Evolutionary conservation across 2,888 invertebrate species (phyloP).

Genomic region (Ennomos fuscantarius): DNA sequence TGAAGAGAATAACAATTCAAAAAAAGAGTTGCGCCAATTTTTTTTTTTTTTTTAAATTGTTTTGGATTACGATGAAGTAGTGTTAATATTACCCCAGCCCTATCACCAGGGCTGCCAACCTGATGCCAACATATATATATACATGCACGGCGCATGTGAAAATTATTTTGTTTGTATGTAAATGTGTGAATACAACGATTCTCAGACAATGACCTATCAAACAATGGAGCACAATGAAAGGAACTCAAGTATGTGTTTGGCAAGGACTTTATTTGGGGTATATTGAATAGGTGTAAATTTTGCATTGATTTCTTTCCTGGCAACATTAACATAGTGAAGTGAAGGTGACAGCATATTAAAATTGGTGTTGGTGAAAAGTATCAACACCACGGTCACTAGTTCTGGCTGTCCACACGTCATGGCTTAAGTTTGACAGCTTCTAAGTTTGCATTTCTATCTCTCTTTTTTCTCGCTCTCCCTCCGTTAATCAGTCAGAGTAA

Average conservation of each 20-base stretch:
- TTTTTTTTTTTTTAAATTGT: too few relatives aligned
- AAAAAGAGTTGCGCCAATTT: too few relatives aligned
- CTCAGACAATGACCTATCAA: constrained; percentile 66
- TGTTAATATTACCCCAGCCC: neutral
- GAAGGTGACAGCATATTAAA: too few relatives aligned
- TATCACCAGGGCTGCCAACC: constrained; percentile 13
- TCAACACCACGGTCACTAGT: too few relatives aligned
- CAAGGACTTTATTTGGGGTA: constrained; percentile 38
- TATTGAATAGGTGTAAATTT: constrained; percentile 19
- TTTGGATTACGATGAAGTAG: neutral
- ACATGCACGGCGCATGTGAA: constrained; percentile 32
- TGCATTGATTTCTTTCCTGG: constrained; percentile 9
- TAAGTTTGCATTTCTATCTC: too few relatives aligned
- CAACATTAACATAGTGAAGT: neutral
- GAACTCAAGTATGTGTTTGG: constrained; percentile 43
- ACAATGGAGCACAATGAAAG: constrained; percentile 74
- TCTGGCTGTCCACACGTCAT: too few relatives aligned
- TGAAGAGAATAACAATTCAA: too few relatives aligned
- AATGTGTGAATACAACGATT: constrained; percentile 51
- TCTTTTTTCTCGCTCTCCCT: too few relatives aligned
- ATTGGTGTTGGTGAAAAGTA: too few relatives aligned
- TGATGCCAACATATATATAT: constrained; percentile 26
- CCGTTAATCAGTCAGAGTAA: too few relatives aligned
- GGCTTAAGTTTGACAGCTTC: too few relatives aligned
- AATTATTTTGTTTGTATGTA: constrained; percentile 65